Conservation (phyloP, 2,797 vertebrate species). For the Molossus alvarezi region DNA sequence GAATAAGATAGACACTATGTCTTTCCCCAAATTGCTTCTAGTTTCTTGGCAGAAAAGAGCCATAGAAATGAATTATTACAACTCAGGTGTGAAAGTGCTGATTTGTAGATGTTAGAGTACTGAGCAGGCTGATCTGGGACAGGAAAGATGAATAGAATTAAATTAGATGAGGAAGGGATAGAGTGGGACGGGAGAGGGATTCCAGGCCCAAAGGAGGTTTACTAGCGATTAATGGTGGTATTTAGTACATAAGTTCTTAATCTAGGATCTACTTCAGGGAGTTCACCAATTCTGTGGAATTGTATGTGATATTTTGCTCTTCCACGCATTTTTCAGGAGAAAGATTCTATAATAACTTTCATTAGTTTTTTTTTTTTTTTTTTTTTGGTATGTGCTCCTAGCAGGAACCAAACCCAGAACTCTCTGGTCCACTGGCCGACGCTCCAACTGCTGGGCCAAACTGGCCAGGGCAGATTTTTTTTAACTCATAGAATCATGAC, state of each 20-base stretch:
- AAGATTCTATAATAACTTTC: background rate
- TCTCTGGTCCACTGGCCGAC: too few species aligned
- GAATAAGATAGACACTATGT: background rate
- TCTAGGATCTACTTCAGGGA: background rate
- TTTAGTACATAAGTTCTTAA: background rate
- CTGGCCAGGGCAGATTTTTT: too few species aligned
- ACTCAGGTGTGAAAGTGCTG: background rate
- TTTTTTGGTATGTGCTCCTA: too few species aligned
- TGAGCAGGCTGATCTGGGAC: background rate
- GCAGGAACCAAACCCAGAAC: too few species aligned
- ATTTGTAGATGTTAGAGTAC: background rate
- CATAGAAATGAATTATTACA: constrained; percentile 43
- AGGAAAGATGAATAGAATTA: background rate
- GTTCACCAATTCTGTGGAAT: background rate
- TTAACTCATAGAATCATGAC: background rate
- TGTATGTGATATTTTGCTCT: background rate
- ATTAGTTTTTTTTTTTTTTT: background rate
- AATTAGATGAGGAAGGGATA: background rate
- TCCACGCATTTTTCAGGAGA: background rate
- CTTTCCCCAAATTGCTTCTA: background rate
- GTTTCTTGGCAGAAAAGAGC: background rate
- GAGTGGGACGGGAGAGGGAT: background rate
- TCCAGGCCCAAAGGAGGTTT: background rate
- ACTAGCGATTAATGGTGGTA: background rate
- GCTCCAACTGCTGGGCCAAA: too few species aligned